Conservation (phyloP, 2,113 vertebrate species). For the Corapipo altera region DNA sequence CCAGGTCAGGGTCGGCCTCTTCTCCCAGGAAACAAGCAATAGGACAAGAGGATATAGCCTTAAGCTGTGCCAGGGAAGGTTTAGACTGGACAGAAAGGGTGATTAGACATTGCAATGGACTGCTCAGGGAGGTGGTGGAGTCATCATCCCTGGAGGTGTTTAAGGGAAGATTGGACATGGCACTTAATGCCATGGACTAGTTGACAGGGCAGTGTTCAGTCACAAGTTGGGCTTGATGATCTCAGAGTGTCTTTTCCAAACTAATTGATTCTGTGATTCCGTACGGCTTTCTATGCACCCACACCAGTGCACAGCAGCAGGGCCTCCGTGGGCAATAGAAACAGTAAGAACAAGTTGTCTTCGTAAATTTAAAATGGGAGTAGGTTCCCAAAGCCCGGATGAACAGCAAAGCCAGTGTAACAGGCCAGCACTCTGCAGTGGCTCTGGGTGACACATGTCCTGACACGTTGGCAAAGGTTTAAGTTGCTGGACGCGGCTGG, state of each 20-base stretch:
- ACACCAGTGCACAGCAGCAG: accelerated
- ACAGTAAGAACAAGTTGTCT: not conserved
- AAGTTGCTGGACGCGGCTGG: accelerated
- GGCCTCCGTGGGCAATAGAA: accelerated
- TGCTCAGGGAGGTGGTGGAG: not conserved
- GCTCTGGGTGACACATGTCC: not conserved
- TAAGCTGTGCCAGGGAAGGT: not conserved
- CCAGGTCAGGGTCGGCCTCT: not conserved
- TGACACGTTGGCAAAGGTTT: too few relatives aligned
- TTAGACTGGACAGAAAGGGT: not conserved
- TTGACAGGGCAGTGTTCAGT: accelerated
- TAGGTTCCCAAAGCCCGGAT: accelerated
- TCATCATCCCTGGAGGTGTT: not conserved
- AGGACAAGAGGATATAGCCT: not conserved
- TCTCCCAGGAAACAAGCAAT: not conserved
- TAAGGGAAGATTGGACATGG: not conserved
- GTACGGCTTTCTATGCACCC: accelerated
- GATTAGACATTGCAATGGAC: not conserved
- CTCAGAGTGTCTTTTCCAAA: not conserved
- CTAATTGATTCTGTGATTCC: too few relatives aligned
- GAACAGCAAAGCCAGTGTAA: not conserved
- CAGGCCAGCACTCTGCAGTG: too few relatives aligned
- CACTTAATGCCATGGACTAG: not conserved
- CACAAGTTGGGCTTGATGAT: not conserved
- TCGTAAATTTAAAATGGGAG: accelerated